Conservation (phyloP, 2,797 vertebrate genomes). For the Rhinophrynus dorsalis region DNA sequence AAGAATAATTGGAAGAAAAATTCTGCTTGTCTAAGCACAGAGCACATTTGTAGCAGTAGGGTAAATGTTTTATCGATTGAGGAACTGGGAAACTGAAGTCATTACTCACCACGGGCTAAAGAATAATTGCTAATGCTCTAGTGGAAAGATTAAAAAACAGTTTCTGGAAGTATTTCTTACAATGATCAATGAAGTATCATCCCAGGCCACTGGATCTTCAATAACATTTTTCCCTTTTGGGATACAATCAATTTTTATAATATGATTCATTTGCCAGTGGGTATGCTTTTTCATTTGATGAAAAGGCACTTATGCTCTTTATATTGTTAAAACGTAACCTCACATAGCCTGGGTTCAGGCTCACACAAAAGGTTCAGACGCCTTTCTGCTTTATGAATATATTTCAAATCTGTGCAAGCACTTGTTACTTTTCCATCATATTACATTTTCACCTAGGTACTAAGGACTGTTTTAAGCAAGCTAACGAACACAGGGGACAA, state of each 20-base stretch:
- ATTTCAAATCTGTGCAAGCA: constrained; percentile 50
- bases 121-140: constrained; percentile 84
- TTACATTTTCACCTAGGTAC: constrained; percentile 34
- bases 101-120: constrained; percentile 83
- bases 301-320: constrained; percentile 76
- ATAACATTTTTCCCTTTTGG: constrained; percentile 83
- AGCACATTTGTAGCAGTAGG: constrained; percentile 77
- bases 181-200: constrained; percentile 83
- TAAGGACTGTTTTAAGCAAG: too few relatives aligned
- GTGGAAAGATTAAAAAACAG: constrained; percentile 83
- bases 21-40: constrained; percentile 78
- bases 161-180: constrained; percentile 86
- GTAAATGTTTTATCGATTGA: constrained; percentile 85
- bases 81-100: constrained; percentile 79
- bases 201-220: constrained; percentile 81
- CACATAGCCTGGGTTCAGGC: constrained; percentile 59
- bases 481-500: too few relatives aligned
- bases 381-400: constrained; percentile 62
- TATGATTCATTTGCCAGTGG: constrained; percentile 81
- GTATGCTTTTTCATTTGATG: constrained; percentile 73
- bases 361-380: constrained; percentile 62
- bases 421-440: constrained; percentile 52
- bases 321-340: constrained; percentile 75
- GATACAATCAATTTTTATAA: constrained; percentile 84
- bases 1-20: constrained; percentile 81